phyloP scores from a whole-genome alignment of 2,888 invertebrate genomes.

The Ellobium chinense region DNA sequence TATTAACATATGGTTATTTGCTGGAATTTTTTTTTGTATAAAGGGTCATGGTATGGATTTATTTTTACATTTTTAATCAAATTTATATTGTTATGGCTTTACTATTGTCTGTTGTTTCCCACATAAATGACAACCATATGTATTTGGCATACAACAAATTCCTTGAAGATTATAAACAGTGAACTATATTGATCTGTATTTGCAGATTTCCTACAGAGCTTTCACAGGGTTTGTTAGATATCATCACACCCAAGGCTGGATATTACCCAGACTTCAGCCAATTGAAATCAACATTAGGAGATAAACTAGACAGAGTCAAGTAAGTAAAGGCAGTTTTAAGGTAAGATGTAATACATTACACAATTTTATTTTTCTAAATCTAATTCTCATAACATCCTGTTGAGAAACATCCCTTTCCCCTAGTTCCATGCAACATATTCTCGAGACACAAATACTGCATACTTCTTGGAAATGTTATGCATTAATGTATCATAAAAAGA shows the following conservation, averaged over 20 bases:
- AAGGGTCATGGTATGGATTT: neutral
- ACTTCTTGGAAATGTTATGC: too few relatives aligned
- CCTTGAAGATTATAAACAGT: neutral
- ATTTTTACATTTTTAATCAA: neutral
- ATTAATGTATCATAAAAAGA: too few relatives aligned
- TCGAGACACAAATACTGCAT: too few relatives aligned
- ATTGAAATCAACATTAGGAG: conserved; percentile 15
- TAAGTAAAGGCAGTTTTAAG: too few relatives aligned
- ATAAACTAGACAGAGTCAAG: conserved; percentile 20
- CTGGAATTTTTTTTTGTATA: neutral
- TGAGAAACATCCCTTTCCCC: too few relatives aligned
- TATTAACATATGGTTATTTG: too few relatives aligned
- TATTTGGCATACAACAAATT: neutral
- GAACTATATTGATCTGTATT: neutral
- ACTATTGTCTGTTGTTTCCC: too few relatives aligned
- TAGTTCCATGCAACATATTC: too few relatives aligned
- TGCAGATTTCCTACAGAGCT: conserved; percentile 22
- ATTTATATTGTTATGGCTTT: neutral
- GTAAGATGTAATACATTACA: too few relatives aligned
- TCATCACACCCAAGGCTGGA: conserved; percentile 21
- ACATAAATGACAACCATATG: too few relatives aligned
- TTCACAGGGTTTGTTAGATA: conserved; percentile 18
- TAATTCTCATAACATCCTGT: too few relatives aligned
- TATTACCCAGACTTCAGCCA: conserved; percentile 23
- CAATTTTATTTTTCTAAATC: too few relatives aligned